phyloP scores from a whole-genome alignment of 2,888 invertebrate species.

The Tortrix viridana region DNA sequence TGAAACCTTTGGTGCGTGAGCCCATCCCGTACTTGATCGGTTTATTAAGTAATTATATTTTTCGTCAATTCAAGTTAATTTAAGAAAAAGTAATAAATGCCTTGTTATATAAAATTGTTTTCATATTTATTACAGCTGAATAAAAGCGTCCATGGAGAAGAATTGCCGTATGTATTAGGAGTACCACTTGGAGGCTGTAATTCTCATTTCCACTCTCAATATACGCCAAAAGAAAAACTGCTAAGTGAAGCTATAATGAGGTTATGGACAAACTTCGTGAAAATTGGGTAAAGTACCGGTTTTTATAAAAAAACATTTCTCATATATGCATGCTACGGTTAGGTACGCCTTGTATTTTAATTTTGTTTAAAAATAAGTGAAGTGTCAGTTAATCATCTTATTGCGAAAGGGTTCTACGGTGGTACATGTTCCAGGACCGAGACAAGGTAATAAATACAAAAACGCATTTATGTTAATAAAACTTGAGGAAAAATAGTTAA shows the following conservation, averaged over 20 bases:
- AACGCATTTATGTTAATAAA: too few relatives aligned
- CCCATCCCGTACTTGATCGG: too few relatives aligned
- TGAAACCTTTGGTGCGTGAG: too few relatives aligned
- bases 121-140: slow-evolving; percentile 80
- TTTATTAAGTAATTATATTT: too few relatives aligned
- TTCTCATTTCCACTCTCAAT: slow-evolving; percentile 89
- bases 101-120: background rate
- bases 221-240: slow-evolving; percentile 90
- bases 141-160: slow-evolving; percentile 93
- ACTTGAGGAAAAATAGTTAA: too few relatives aligned
- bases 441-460: too few relatives aligned
- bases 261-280: slow-evolving; percentile 95
- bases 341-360: slow-evolving; percentile 2
- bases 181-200: slow-evolving; percentile 89
- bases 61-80: background rate
- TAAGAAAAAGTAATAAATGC: background rate
- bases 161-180: slow-evolving; percentile 94
- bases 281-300: slow-evolving; percentile 89
- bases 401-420: too few relatives aligned
- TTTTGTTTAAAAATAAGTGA: too few relatives aligned
- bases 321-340: too few relatives aligned
- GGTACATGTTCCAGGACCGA: too few relatives aligned
- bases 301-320: too few relatives aligned
- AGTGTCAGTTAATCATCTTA: too few relatives aligned
- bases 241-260: slow-evolving; percentile 95